These are phyloP conservation scores for Zenarchopterus dispar DNA, from an alignment of 2,797 vertebrate genomes.

Conservation along the genomic window DNA sequence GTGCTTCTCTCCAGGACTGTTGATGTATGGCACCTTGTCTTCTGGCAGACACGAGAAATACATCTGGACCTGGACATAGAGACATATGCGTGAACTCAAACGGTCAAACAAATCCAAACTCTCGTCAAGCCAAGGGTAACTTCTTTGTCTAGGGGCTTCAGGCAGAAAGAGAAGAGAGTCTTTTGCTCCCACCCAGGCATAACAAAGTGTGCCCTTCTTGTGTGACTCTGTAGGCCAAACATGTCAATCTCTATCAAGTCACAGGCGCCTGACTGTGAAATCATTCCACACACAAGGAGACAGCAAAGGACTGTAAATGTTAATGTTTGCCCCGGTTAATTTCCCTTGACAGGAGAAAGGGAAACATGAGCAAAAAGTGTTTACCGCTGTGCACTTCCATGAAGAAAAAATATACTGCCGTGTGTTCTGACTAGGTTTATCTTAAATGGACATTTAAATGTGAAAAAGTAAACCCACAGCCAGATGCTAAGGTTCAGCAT, in stretches of 20 bases:
- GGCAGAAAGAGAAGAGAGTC: constrained; percentile 1
- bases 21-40: constrained; percentile 95
- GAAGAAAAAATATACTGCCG: constrained; percentile 10
- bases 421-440: constrained; percentile 17
- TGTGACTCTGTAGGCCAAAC: constrained; percentile 43
- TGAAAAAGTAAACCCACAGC: constrained; percentile 22
- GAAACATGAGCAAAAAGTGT: constrained; percentile 25
- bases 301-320: constrained; percentile 32
- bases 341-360: constrained; percentile 27
- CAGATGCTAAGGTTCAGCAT: constrained; percentile 42
- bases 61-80: constrained; percentile 88
- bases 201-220: constrained; percentile 29
- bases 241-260: constrained; percentile 51
- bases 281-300: constrained; percentile 35
- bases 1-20: constrained; percentile 95
- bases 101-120: background rate
- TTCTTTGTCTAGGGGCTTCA: constrained; percentile 2
- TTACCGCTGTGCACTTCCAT: constrained; percentile 5
- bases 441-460: constrained; percentile 15
- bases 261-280: constrained; percentile 46
- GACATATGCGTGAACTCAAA: constrained; percentile 3
- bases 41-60: constrained; percentile 96
- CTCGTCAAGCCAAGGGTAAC: background rate
- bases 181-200: constrained; percentile 11
- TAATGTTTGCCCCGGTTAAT: constrained; percentile 47